phyloP scores from a whole-genome alignment of 2,797 vertebrate genomes.

The Cynodonichthys magdalenae region DNA sequence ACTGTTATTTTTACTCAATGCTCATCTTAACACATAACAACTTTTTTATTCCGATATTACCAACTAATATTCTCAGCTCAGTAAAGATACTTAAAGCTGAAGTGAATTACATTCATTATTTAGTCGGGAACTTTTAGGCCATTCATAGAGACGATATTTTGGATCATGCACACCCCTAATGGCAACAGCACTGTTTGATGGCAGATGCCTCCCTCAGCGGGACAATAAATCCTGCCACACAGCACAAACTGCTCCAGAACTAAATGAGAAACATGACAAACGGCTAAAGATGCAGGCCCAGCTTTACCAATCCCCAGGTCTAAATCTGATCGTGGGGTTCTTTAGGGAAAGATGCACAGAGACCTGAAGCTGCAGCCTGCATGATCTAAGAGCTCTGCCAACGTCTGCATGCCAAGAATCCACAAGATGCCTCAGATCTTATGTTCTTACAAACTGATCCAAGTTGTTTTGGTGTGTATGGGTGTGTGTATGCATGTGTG shows the following conservation, averaged over 20 bases:
- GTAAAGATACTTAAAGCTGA: neutral
- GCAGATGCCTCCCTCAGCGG: slow-evolving; percentile 18
- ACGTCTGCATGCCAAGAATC: neutral
- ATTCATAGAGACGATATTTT: neutral
- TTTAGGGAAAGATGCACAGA: neutral
- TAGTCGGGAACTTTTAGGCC: neutral
- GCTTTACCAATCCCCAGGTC: neutral
- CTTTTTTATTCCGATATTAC: neutral
- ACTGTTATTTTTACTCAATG: too few relatives aligned
- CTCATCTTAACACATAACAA: too few relatives aligned
- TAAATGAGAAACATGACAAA: neutral
- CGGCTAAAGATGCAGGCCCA: slow-evolving; percentile 4
- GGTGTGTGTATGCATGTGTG: too few relatives aligned
- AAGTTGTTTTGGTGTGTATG: neutral
- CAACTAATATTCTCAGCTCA: neutral
- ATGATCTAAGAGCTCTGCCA: neutral
- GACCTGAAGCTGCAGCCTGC: neutral
- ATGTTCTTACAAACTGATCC: neutral
- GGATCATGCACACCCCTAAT: neutral
- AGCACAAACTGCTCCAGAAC: neutral
- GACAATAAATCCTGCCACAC: slow-evolving; percentile 6
- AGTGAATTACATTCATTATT: neutral
- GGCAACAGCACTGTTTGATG: neutral
- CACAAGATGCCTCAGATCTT: neutral
- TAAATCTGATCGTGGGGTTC: neutral